Percentiles rank a stretch among this genome's conserved stretches.
Conservation (phyloP, 2,797 vertebrate genomes). For the Thamnophis elegans region DNA sequence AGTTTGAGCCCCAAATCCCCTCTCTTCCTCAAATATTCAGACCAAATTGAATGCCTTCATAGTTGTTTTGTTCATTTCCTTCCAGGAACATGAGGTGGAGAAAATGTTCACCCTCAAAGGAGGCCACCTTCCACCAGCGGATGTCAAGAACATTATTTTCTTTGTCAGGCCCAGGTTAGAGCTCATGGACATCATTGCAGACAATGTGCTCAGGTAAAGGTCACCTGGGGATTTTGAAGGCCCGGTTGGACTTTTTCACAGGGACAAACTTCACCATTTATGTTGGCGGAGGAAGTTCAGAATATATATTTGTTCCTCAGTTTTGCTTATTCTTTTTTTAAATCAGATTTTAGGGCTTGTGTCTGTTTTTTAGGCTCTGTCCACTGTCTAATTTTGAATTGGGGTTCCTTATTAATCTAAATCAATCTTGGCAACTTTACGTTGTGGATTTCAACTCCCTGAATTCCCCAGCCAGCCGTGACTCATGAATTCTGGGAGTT, state of each 20-base stretch:
- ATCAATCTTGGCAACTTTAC: neutral
- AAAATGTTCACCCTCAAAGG: conserved; percentile 98
- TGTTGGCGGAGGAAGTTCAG: neutral
- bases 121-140: conserved; percentile 84
- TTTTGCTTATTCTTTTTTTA: neutral
- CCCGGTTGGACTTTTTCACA: neutral
- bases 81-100: conserved; percentile 97
- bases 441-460: neutral
- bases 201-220: conserved; percentile 86
- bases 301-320: neutral
- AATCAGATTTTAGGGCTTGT: neutral
- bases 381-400: neutral
- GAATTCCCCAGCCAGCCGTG: neutral
- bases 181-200: conserved; percentile 96
- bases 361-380: neutral
- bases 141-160: conserved; percentile 97
- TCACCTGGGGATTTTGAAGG: neutral
- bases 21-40: no score
- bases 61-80: neutral
- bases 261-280: neutral
- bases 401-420: neutral
- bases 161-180: conserved; percentile 93
- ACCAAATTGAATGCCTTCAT: neutral
- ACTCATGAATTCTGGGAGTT: neutral
- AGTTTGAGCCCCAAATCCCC: no score